A percentile compares a stretch with the other conserved stretches of the same genome.
Conservation (phyloP, 2,113 vertebrate species). For the Apistogramma diplotaenia region DNA sequence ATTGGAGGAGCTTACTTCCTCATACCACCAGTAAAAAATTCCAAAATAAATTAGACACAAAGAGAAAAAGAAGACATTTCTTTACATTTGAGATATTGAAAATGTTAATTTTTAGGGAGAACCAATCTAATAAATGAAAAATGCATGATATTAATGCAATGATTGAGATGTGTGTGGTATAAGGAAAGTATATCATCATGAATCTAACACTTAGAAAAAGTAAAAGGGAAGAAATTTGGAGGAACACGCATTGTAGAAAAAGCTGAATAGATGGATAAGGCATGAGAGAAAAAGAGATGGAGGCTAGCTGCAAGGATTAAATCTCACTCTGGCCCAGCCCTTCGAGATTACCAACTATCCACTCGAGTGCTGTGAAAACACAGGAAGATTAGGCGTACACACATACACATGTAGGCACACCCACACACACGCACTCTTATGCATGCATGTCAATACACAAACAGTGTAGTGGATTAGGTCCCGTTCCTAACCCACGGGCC, state of each 20-base stretch:
- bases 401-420: neutral
- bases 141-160: neutral
- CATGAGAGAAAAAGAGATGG: constrained; percentile 31
- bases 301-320: constrained; percentile 59
- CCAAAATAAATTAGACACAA: neutral
- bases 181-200: neutral
- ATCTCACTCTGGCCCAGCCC: constrained; percentile 45
- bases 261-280: constrained; percentile 2
- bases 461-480: constrained; percentile 57
- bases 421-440: neutral
- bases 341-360: constrained; percentile 61
- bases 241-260: neutral
- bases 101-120: neutral
- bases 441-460: constrained; percentile 35
- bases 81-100: neutral
- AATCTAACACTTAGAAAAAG: neutral
- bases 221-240: neutral
- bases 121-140: neutral
- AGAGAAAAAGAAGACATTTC: neutral
- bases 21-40: neutral
- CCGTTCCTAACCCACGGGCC: constrained; percentile 41
- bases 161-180: neutral
- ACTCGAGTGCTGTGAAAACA: constrained; percentile 58
- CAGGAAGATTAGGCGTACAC: constrained; percentile 54
- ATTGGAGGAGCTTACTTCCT: neutral